A percentile compares a stretch with the other conserved stretches of the same genome.
phyloP scores from a whole-genome alignment of 2,888 invertebrate species.

The Melolontha melolontha region DNA sequence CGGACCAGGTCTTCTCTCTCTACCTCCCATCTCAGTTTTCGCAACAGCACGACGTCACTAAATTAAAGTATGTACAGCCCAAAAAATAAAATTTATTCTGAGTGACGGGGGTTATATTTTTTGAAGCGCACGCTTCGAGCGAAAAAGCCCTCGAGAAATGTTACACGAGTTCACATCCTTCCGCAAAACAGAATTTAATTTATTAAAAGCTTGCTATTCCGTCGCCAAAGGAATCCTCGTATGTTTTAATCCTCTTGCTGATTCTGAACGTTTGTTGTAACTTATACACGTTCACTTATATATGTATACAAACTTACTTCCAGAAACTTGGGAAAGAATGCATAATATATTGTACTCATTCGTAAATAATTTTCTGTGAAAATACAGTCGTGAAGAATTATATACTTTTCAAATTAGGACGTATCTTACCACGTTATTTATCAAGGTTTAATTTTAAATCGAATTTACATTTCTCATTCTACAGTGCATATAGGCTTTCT shows the following conservation, averaged over 20 bases:
- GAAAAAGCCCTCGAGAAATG: slow-evolving; percentile 28
- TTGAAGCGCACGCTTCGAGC: slow-evolving; percentile 8
- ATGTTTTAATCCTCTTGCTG: slow-evolving; percentile 11
- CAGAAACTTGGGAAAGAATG: no score
- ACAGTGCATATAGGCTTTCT: no score
- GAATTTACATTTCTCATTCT: no score
- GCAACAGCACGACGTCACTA: slow-evolving; percentile 16
- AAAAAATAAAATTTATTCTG: slow-evolving; percentile 26
- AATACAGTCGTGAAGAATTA: no score
- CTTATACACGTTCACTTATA: neutral
- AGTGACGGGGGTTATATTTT: slow-evolving; percentile 31
- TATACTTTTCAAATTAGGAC: no score
- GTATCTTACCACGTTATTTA: no score
- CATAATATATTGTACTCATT: no score
- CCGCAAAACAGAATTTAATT: slow-evolving; percentile 35
- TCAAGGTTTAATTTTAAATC: no score
- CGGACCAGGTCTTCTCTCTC: slow-evolving; percentile 1
- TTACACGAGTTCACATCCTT: slow-evolving; percentile 9
- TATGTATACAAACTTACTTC: no score
- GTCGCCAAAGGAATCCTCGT: slow-evolving; percentile 26
- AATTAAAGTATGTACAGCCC: slow-evolving; percentile 27
- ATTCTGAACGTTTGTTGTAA: neutral
- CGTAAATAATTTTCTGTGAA: no score
- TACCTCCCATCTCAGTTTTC: slow-evolving; percentile 10
- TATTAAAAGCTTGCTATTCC: slow-evolving; percentile 25